Conservation (phyloP, 2,888 invertebrate species). For the Gisinianus flammeolus region DNA sequence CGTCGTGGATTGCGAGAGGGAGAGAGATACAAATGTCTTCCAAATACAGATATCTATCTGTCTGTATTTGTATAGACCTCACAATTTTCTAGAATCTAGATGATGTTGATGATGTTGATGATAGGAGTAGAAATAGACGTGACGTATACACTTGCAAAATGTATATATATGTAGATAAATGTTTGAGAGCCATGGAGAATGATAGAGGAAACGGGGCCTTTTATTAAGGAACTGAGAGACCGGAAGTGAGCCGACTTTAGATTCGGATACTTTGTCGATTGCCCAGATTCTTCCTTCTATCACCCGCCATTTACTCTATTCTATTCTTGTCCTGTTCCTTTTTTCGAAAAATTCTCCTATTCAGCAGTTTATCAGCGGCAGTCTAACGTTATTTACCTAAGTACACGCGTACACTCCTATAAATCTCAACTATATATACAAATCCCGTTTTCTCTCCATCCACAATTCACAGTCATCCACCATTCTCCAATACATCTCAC, state of each 20-base stretch:
- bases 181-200: slow-evolving; percentile 40
- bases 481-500: not conserved
- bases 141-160: too few species aligned
- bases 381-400: too few species aligned
- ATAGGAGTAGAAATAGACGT: not conserved
- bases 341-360: slow-evolving; percentile 44
- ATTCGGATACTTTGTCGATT: slow-evolving; percentile 56
- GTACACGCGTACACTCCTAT: too few species aligned
- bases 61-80: not conserved
- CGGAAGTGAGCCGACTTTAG: slow-evolving; percentile 47
- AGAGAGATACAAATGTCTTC: not conserved
- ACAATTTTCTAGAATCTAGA: too few species aligned
- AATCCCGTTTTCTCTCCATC: not conserved
- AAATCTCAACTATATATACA: too few species aligned
- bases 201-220: slow-evolving; percentile 56
- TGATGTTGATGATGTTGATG: not conserved
- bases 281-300: slow-evolving; percentile 54
- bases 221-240: slow-evolving; percentile 53
- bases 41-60: not conserved
- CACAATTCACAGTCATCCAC: not conserved
- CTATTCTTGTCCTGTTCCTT: slow-evolving; percentile 43
- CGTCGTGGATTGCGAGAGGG: too few species aligned
- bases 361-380: slow-evolving; percentile 36
- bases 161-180: not conserved
- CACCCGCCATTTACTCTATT: slow-evolving; percentile 55